phyloP scores from a whole-genome alignment of 2,113 vertebrate species.

The Hyperopisus bebe region DNA sequence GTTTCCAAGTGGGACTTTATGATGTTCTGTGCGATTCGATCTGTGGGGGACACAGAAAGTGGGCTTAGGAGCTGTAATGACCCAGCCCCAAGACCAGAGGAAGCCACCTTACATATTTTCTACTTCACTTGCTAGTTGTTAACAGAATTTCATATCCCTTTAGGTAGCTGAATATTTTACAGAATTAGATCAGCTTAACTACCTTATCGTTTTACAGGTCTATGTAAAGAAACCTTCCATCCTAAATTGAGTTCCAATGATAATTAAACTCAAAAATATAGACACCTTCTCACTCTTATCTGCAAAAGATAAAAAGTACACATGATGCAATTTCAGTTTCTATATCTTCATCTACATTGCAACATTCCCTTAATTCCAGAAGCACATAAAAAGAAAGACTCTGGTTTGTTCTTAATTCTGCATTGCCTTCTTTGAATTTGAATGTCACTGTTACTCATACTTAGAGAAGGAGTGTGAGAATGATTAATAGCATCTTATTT shows the following conservation, averaged over 20 bases:
- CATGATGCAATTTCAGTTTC: not conserved
- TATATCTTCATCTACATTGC: not conserved
- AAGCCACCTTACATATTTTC: not conserved
- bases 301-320: not conserved
- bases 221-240: not conserved
- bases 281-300: not conserved
- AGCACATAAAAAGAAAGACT: not conserved
- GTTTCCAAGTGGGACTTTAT: constrained; percentile 98
- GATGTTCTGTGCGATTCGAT: constrained; percentile 98
- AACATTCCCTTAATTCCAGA: not conserved
- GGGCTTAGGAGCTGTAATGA: not conserved
- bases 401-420: not conserved
- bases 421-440: not conserved
- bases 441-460: not conserved
- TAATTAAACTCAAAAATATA: not conserved
- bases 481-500: not conserved
- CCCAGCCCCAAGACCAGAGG: not conserved
- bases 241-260: not conserved
- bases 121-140: not conserved
- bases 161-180: not conserved
- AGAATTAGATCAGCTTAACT: not conserved
- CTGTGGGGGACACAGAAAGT: constrained; percentile 47
- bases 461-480: not conserved
- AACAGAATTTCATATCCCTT: not conserved
- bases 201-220: not conserved